phyloP scores from a whole-genome alignment of 2,888 invertebrate species.

The Phengaris alcon region DNA sequence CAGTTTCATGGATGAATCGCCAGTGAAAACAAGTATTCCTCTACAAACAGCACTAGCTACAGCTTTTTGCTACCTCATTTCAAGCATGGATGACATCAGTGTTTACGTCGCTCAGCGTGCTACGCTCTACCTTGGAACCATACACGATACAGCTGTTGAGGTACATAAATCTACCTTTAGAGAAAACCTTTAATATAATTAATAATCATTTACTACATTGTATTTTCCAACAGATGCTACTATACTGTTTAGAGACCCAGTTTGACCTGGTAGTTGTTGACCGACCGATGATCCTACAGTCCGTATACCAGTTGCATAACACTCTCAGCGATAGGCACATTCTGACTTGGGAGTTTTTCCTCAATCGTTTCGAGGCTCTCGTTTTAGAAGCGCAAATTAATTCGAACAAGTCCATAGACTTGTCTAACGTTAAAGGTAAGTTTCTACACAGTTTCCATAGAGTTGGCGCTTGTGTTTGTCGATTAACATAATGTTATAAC shows the following conservation, averaged over 20 bases:
- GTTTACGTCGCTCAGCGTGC: conserved; percentile 97
- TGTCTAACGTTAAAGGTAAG: conserved; percentile 88
- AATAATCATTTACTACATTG: background rate
- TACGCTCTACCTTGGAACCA: conserved; percentile 93
- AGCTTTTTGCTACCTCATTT: conserved; percentile 97
- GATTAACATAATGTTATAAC: conserved; percentile 23
- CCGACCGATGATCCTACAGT: conserved; percentile 96
- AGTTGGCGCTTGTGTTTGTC: conserved; percentile 25
- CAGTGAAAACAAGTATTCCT: conserved; percentile 88
- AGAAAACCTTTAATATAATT: background rate
- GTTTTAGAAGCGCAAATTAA: conserved; percentile 97
- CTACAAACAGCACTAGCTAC: conserved; percentile 96
- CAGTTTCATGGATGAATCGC: conserved; percentile 94
- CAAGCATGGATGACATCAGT: conserved; percentile 96
- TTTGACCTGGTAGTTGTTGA: conserved; percentile 98
- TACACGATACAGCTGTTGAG: conserved; percentile 92
- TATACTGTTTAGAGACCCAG: conserved; percentile 97
- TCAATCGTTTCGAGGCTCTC: conserved; percentile 94
- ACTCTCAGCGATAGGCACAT: conserved; percentile 93
- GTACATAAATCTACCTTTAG: conserved; percentile 57
- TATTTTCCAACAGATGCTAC: conserved; percentile 82
- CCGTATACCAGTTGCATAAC: conserved; percentile 95
- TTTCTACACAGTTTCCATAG: background rate
- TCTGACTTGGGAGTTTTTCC: conserved; percentile 98
- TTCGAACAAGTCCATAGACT: conserved; percentile 90